Percentiles rank a stretch among this genome's conserved stretches.
Conservation (phyloP, 1,140 invertebrate species). For the Scylla paramamosain region DNA sequence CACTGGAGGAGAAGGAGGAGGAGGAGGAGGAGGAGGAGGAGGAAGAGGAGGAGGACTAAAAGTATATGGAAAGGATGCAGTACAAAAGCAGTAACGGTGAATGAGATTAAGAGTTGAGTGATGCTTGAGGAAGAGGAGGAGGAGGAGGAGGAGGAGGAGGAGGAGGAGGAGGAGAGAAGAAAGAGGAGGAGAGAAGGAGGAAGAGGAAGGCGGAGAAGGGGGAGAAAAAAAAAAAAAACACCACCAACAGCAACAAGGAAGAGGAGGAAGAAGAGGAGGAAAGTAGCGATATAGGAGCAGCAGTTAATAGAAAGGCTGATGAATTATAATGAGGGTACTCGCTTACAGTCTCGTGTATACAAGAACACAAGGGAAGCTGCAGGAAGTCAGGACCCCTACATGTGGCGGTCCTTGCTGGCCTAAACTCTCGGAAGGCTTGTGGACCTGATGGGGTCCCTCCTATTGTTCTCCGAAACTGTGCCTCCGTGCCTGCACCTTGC, state of each 20-base stretch:
- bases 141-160: too few species aligned
- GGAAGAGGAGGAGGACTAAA: neutral
- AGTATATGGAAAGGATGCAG: neutral
- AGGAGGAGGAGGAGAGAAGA: too few species aligned
- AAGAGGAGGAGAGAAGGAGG: neutral
- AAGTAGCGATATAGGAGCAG: neutral
- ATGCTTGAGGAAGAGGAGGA: too few species aligned
- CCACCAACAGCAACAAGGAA: neutral
- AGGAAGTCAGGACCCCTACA: too few species aligned
- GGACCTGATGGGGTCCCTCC: too few species aligned
- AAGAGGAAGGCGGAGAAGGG: neutral
- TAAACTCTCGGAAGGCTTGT: too few species aligned
- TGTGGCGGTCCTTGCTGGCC: too few species aligned
- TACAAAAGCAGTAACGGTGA: neutral
- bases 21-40: neutral
- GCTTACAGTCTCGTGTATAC: too few species aligned
- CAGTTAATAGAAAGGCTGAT: neutral
- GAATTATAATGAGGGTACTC: too few species aligned
- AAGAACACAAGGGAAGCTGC: too few species aligned
- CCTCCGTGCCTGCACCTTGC: too few species aligned
- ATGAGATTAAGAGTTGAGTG: neutral
- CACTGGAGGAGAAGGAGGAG: neutral
- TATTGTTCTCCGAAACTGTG: too few species aligned
- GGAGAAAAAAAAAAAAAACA: neutral
- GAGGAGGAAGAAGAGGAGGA: neutral